A percentile compares a stretch with the other conserved stretches of the same genome.
Conservation (phyloP, 1,140 invertebrate species). For the Zaprionus vittiger region DNA sequence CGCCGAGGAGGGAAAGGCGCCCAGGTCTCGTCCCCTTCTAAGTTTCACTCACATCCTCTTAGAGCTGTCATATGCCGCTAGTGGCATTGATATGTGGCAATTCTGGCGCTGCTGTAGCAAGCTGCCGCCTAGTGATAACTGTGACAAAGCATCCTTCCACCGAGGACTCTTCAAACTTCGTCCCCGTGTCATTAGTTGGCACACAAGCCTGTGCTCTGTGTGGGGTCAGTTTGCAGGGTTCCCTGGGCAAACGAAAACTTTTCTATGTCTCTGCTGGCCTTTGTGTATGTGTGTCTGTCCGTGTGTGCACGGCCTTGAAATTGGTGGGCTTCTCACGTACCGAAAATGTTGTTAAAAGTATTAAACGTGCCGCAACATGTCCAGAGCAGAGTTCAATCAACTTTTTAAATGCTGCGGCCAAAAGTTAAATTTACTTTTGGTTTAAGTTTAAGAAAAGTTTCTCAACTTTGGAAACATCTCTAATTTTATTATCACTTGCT, state of each 20-base stretch:
- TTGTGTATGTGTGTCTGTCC: not conserved
- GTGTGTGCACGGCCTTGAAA: not conserved
- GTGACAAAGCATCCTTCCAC: constrained; percentile 14
- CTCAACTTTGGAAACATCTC: not conserved
- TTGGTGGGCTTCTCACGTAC: constrained; percentile 11
- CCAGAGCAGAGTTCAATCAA: constrained; percentile 19
- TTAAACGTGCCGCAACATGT: constrained; percentile 8
- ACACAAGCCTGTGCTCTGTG: not conserved
- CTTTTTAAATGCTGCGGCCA: not conserved
- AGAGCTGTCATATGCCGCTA: not conserved
- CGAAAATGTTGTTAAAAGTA: constrained; percentile 12
- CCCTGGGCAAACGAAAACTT: constrained; percentile 3
- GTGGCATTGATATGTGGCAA: constrained; percentile 18
- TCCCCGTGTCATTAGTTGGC: constrained; percentile 6
- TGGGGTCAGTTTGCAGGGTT: not conserved
- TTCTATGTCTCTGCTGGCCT: not conserved
- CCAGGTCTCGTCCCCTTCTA: not conserved
- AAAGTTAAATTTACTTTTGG: constrained; percentile 11
- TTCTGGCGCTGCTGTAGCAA: not conserved
- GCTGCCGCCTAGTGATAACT: constrained; percentile 9
- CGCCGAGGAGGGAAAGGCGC: not conserved
- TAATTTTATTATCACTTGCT: not conserved
- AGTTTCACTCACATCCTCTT: not conserved
- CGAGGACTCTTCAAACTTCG: constrained; percentile 2
- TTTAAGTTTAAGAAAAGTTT: not conserved